Evolutionary conservation across 37 sponge, comb jelly and placozoan genomes (phyloP).

Genomic region (Theonella swinhoei): DNA sequence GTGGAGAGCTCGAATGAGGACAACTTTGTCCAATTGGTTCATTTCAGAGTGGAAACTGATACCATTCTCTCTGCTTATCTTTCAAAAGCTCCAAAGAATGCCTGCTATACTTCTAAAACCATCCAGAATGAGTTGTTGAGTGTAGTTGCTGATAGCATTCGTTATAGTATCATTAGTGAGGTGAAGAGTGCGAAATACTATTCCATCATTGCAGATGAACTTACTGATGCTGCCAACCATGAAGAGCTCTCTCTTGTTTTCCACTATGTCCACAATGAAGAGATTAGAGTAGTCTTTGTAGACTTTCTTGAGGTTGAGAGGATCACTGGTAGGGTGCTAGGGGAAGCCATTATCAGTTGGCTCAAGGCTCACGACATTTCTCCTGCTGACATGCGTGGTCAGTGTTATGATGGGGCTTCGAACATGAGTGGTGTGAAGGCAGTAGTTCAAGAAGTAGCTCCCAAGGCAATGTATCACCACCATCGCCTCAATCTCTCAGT

Average conservation of each 20-base stretch:
- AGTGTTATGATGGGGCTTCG: slow-evolving; percentile 73
- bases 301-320: slow-evolving; percentile 68
- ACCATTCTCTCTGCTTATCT: slow-evolving; percentile 18
- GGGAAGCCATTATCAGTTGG: slow-evolving; percentile 34
- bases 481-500: slow-evolving; percentile 59
- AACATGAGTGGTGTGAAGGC: slow-evolving; percentile 42
- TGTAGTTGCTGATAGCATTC: slow-evolving; percentile 25
- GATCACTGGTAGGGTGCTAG: slow-evolving; percentile 48
- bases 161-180: not conserved
- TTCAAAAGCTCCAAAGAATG: slow-evolving; percentile 49
- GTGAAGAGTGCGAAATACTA: too few relatives aligned
- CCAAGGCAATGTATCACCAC: slow-evolving; percentile 49
- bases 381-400: slow-evolving; percentile 41
- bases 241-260: slow-evolving; percentile 50
- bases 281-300: slow-evolving; percentile 30
- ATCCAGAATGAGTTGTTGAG: slow-evolving; percentile 60
- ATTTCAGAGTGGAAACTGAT: too few relatives aligned
- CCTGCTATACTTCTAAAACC: slow-evolving; percentile 65
- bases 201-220: too few relatives aligned
- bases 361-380: slow-evolving; percentile 27
- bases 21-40: too few relatives aligned
- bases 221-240: slow-evolving; percentile 34
- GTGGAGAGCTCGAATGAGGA: too few relatives aligned
- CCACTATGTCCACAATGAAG: slow-evolving; percentile 7
- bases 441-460: slow-evolving; percentile 47